These are phyloP conservation scores for Axea sp. DNA, from an alignment of 2,888 invertebrate species.

Conservation along the genomic window DNA sequence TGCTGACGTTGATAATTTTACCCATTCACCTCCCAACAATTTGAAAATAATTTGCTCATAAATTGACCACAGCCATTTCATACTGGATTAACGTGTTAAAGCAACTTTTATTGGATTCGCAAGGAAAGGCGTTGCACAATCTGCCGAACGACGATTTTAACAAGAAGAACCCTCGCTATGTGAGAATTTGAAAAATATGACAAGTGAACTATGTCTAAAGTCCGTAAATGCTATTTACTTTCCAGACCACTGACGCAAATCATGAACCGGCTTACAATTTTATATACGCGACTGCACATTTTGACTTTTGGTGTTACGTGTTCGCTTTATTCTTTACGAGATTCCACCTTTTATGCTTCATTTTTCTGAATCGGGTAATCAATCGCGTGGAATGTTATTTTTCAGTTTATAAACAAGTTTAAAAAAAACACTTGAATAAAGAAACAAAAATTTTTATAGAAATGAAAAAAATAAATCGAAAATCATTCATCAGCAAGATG, in stretches of 20 bases:
- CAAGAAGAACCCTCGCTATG: constrained; percentile 37
- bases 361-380: not conserved
- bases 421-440: too few relatives aligned
- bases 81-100: constrained; percentile 15
- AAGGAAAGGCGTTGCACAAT: constrained; percentile 30
- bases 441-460: not conserved
- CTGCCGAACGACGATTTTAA: constrained; percentile 10
- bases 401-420: too few relatives aligned
- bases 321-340: constrained; percentile 37
- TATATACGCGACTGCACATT: constrained; percentile 54
- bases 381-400: not conserved
- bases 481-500: constrained; percentile 15
- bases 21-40: too few relatives aligned
- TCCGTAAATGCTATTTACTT: constrained; percentile 54
- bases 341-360: constrained; percentile 17
- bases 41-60: not conserved
- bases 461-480: not conserved
- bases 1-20: too few relatives aligned
- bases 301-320: constrained; percentile 41
- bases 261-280: constrained; percentile 35
- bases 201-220: constrained; percentile 56
- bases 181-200: constrained; percentile 60
- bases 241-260: constrained; percentile 57
- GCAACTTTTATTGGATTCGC: constrained; percentile 1
- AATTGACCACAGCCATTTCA: constrained; percentile 11